Evolutionary conservation across 2,113 vertebrate species (phyloP), one percentile per base, ranked within the genome.

Genomic region (Sorex araneus): DNA sequence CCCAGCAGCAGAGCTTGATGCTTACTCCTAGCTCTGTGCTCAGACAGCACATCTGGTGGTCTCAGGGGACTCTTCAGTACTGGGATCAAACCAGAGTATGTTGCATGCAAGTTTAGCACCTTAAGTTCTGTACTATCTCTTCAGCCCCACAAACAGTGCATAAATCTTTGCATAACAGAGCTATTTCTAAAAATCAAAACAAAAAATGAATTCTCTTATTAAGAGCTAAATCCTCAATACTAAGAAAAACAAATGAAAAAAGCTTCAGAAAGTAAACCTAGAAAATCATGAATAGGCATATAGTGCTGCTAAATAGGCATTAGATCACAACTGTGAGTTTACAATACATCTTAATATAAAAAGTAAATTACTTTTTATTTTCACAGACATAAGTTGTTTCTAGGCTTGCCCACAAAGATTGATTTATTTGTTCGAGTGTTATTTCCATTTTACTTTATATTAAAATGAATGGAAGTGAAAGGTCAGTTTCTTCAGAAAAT

Each of bases 401-500:
- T 67, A 57, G 67, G 18, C 45, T 93, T 91, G 77, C 60, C 93
- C 85, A 92, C 79, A 30, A 90, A 81, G 50, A 74, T 90, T 93
- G 66, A 90, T 91, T 40, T 9, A 73, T 36, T 90, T 87, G 13
- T 95, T 94, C 94, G 76, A 90, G 82, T 95, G 88, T 71, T 66
- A 70, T 32, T 67, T 92, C 32, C 27, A n/a, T 93, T 95, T 92
- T 90, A 54, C 3, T 92, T 92, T 93, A 34, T 84, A 80, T 82
- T 95, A 93, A 82, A 93, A 95, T 81, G 63, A 95, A 87, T 86
- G 40, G 18, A 94, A 95, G 91, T 77, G 87, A 87, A 97, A 88
- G 84, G 76, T 92, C 90, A 96, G 28, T 94, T 96, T 94, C 92
- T 97, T 96, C 81, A 96, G 90, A 96, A 96, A 96, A 96, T 78